Evolutionary conservation across 1,140 invertebrate genomes (phyloP).

Genomic region (Brevipalpus yothersi): DNA sequence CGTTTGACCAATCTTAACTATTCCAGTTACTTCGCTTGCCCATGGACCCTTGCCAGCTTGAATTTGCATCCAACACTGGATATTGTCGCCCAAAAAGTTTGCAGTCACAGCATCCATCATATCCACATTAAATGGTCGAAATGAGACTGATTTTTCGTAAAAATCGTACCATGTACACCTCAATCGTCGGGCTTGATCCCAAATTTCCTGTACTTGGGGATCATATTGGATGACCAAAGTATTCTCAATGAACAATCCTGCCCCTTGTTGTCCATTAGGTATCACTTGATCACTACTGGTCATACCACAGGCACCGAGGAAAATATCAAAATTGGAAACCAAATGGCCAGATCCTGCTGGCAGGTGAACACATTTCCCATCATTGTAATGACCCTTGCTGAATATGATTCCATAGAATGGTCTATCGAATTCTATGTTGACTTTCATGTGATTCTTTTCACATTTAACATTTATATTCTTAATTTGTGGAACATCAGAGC

Average conservation of each 20-base stretch:
- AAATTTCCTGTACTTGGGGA: slow-evolving; percentile 71
- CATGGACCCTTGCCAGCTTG: slow-evolving; percentile 84
- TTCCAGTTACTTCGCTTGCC: slow-evolving; percentile 75
- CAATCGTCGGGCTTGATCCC: slow-evolving; percentile 45
- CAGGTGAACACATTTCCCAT: slow-evolving; percentile 65
- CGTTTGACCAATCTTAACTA: slow-evolving; percentile 82
- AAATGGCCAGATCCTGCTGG: slow-evolving; percentile 55
- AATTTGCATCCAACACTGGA: slow-evolving; percentile 90
- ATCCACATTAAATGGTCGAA: slow-evolving; percentile 66
- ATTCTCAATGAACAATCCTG: slow-evolving; percentile 64
- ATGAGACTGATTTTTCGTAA: slow-evolving; percentile 79
- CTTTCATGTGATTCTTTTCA: slow-evolving; percentile 79
- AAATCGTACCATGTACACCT: slow-evolving; percentile 84
- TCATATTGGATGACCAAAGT: slow-evolving; percentile 87
- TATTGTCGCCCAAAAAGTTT: slow-evolving; percentile 77
- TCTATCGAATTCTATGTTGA: slow-evolving; percentile 76
- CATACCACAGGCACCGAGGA: slow-evolving; percentile 33
- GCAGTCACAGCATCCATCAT: slow-evolving; percentile 78
- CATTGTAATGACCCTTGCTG: slow-evolving; percentile 62
- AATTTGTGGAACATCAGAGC: slow-evolving; percentile 13
- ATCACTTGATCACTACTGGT: slow-evolving; percentile 7
- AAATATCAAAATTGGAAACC: slow-evolving; percentile 72
- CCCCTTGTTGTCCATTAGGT: neutral
- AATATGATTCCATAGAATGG: slow-evolving; percentile 91
- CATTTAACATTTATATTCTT: slow-evolving; percentile 67